Conservation (phyloP, 2,888 invertebrate species). For the Agonopterix subpropinquella region DNA sequence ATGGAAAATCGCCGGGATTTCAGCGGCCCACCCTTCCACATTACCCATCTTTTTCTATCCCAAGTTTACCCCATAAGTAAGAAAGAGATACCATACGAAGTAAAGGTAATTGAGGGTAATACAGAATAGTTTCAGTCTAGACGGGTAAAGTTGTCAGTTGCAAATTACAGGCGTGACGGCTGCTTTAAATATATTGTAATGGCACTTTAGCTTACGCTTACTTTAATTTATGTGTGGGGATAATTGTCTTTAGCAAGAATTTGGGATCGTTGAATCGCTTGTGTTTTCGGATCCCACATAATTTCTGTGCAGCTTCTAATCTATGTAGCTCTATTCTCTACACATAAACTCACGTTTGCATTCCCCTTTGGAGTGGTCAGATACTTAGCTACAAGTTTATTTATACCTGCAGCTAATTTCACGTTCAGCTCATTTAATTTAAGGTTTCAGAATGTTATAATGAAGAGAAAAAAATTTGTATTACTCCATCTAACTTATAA, state of each 20-base stretch:
- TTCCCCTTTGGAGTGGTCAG: too few relatives aligned
- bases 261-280: slow-evolving; percentile 14
- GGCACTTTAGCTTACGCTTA: slow-evolving; percentile 40
- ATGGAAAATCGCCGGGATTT: slow-evolving; percentile 66
- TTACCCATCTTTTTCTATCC: slow-evolving; percentile 24
- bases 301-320: slow-evolving; percentile 17
- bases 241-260: slow-evolving; percentile 10
- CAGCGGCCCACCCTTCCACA: slow-evolving; percentile 41
- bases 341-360: too few relatives aligned
- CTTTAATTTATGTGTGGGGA: slow-evolving; percentile 42
- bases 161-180: slow-evolving; percentile 51
- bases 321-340: too few relatives aligned
- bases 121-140: slow-evolving; percentile 70
- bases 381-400: too few relatives aligned
- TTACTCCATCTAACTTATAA: too few relatives aligned
- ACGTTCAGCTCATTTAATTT: too few relatives aligned
- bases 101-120: slow-evolving; percentile 61
- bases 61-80: slow-evolving; percentile 11
- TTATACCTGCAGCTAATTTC: too few relatives aligned
- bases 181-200: slow-evolving; percentile 34
- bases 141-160: slow-evolving; percentile 57
- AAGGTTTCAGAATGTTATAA: too few relatives aligned
- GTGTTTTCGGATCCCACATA: background rate
- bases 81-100: slow-evolving; percentile 32
- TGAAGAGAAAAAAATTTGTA: too few relatives aligned